These are phyloP conservation scores for Antitype chi DNA, from an alignment of 2,888 invertebrate species.

Conservation along the genomic window DNA sequence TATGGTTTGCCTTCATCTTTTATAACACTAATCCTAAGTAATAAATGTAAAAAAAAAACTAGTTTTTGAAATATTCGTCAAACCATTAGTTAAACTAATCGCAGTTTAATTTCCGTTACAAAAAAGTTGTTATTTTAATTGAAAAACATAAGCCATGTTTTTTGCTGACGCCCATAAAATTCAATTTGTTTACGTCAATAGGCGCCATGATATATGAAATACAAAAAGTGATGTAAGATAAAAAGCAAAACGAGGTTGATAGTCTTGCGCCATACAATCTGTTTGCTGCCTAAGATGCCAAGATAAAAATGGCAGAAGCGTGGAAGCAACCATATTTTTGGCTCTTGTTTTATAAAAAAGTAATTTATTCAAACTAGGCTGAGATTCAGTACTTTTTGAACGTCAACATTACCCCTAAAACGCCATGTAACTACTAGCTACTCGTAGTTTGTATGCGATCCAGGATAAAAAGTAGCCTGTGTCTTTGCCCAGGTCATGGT, in stretches of 20 bases:
- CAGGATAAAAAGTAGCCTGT: too few relatives aligned
- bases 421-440: too few relatives aligned
- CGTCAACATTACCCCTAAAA: too few relatives aligned
- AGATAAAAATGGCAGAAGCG: neutral
- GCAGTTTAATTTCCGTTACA: slow-evolving; percentile 10
- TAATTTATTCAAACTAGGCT: too few relatives aligned
- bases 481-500: too few relatives aligned
- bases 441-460: too few relatives aligned
- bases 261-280: neutral
- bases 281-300: neutral
- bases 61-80: neutral
- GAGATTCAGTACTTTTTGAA: too few relatives aligned
- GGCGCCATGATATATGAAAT: neutral
- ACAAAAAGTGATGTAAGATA: neutral
- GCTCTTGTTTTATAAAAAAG: too few relatives aligned
- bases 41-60: too few relatives aligned
- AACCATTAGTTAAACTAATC: neutral
- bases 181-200: slow-evolving; percentile 32
- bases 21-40: too few relatives aligned
- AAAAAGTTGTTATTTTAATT: slow-evolving; percentile 31
- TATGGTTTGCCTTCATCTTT: too few relatives aligned
- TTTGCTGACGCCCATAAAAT: slow-evolving; percentile 1
- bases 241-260: neutral
- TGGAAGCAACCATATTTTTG: too few relatives aligned
- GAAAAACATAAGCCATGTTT: slow-evolving; percentile 2